phyloP scores from a whole-genome alignment of 1,140 invertebrate species.

The Lineus longissimus region DNA sequence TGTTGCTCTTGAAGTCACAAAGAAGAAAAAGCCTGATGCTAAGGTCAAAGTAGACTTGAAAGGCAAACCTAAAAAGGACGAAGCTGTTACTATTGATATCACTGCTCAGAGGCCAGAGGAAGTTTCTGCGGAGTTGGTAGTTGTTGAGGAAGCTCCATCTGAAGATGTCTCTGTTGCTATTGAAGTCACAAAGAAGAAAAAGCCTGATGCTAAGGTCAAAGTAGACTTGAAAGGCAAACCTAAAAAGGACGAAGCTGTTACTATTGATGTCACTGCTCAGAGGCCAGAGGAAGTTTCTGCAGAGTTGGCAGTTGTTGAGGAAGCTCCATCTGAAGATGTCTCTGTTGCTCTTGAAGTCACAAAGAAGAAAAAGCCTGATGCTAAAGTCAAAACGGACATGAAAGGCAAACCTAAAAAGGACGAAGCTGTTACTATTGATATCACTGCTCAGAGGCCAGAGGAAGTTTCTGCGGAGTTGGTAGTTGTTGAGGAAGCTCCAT shows the following conservation, averaged over 20 bases:
- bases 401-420: not conserved
- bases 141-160: too few species aligned
- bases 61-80: too few species aligned
- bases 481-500: constrained; percentile 9
- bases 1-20: constrained; percentile 19
- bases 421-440: constrained; percentile 7
- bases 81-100: too few species aligned
- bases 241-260: not conserved
- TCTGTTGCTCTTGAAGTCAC: constrained; percentile 10
- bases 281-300: not conserved
- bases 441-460: constrained; percentile 6
- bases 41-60: too few species aligned
- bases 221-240: constrained; percentile 1
- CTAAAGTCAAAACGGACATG: constrained; percentile 8
- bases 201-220: constrained; percentile 3
- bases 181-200: constrained; percentile 14
- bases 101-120: too few species aligned
- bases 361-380: constrained; percentile 12
- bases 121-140: too few species aligned
- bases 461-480: constrained; percentile 10
- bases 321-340: constrained; percentile 7
- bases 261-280: not conserved
- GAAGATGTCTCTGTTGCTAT: too few species aligned
- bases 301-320: constrained; percentile 17
- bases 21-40: too few species aligned